Evolutionary conservation across 2,113 vertebrate species (phyloP).

Genomic region (Pterocles gutturalis): DNA sequence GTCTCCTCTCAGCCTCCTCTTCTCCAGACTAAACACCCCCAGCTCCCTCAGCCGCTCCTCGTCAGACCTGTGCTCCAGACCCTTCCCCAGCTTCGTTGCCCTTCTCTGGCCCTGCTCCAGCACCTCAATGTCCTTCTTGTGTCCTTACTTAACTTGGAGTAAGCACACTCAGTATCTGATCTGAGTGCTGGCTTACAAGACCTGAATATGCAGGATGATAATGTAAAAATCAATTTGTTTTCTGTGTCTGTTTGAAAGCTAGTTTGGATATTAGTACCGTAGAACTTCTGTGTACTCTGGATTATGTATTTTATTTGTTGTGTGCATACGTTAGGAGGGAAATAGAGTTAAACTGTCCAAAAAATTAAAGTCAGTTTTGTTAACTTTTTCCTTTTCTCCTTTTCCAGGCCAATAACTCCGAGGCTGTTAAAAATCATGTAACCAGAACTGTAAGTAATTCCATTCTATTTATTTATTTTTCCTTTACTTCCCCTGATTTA

Average conservation of each 20-base stretch:
- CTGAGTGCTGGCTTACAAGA: not conserved
- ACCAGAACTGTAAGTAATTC: slow-evolving; percentile 13
- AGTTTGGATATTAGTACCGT: not conserved
- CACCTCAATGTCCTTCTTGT: no score
- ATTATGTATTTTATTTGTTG: not conserved
- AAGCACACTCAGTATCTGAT: not conserved
- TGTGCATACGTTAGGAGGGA: not conserved
- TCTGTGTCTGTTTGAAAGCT: not conserved
- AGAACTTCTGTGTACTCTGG: not conserved
- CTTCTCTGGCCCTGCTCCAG: no score
- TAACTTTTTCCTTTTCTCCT: not conserved
- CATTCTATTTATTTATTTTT: not conserved
- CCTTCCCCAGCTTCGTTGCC: no score
- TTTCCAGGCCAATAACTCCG: slow-evolving; percentile 19
- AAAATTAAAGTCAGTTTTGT: not conserved
- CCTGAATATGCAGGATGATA: not conserved
- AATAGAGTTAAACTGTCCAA: not conserved
- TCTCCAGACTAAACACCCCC: no score
- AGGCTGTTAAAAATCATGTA: slow-evolving; percentile 34
- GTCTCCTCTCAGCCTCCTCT: no score
- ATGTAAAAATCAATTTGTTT: not conserved
- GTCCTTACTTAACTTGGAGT: not conserved
- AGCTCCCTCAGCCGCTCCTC: no score
- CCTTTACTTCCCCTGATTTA: not conserved
- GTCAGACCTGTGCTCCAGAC: no score